A percentile compares a stretch with the other conserved stretches of the same genome.
These are phyloP conservation scores for Drosophila fulvimacula DNA, from an alignment of 2,888 invertebrate species.

Conservation along the genomic window DNA sequence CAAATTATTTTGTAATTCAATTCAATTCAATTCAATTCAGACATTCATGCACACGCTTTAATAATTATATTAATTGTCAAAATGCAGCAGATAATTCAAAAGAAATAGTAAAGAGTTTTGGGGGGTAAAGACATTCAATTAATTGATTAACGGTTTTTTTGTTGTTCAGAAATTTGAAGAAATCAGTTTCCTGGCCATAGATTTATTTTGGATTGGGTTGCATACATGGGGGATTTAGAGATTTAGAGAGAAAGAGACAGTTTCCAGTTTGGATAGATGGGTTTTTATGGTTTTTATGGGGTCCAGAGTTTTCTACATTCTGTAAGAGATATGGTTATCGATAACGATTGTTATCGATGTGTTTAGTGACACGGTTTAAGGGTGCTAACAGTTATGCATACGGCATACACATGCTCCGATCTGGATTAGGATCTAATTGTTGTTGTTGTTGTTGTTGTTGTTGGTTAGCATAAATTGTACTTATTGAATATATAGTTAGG, in stretches of 20 bases:
- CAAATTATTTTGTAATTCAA: slow-evolving; percentile 30
- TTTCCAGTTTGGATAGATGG: slow-evolving; percentile 10
- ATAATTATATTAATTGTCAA: slow-evolving; percentile 55
- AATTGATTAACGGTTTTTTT: slow-evolving; percentile 32
- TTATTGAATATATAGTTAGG: slow-evolving; percentile 14
- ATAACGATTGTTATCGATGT: slow-evolving; percentile 3
- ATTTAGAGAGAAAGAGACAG: background rate
- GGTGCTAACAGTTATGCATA: slow-evolving; percentile 53
- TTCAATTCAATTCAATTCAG: slow-evolving; percentile 36
- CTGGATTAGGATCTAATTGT: slow-evolving; percentile 40
- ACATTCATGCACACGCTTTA: slow-evolving; percentile 59
- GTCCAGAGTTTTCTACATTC: slow-evolving; percentile 29
- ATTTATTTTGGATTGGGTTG: background rate
- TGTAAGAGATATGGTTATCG: slow-evolving; percentile 20
- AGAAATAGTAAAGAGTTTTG: slow-evolving; percentile 17
- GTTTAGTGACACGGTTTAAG: slow-evolving; percentile 49
- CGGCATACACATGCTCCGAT: slow-evolving; percentile 63
- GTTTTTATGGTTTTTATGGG: background rate
- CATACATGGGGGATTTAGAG: background rate
- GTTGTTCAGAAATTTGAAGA: slow-evolving; percentile 12
- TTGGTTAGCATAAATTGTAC: slow-evolving; percentile 41
- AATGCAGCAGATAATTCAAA: slow-evolving; percentile 39
- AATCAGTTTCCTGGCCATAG: slow-evolving; percentile 32
- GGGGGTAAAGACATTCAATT: slow-evolving; percentile 45
- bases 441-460: slow-evolving; percentile 2